These are phyloP conservation scores for Stichodactyla helianthus DNA, from an alignment of 64 coral and sea anemone genomes.

Conservation along the genomic window DNA sequence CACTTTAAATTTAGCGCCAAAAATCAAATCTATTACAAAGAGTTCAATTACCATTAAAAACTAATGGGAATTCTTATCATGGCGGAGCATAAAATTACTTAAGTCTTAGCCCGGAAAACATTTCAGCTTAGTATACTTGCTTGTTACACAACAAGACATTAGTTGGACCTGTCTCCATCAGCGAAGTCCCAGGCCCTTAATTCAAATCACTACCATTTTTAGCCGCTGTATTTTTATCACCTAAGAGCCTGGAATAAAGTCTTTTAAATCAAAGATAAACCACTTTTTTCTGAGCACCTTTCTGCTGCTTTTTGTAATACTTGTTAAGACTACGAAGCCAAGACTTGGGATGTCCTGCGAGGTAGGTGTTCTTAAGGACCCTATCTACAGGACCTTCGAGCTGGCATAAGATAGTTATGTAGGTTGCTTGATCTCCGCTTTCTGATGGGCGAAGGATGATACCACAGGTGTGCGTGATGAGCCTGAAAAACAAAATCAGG, in stretches of 20 bases:
- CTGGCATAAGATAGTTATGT: constrained; percentile 16
- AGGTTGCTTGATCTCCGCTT: neutral
- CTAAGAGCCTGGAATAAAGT: neutral
- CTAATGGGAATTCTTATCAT: neutral
- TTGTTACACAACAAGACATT: too few species aligned
- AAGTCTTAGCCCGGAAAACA: neutral
- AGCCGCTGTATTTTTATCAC: neutral
- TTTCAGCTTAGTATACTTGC: neutral
- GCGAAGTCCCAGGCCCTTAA: neutral
- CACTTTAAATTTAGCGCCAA: too few species aligned
- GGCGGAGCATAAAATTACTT: neutral
- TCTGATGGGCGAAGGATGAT: constrained; percentile 16
- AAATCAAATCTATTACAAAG: neutral
- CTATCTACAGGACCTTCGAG: neutral
- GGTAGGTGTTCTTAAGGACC: constrained; percentile 17
- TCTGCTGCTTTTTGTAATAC: constrained; percentile 14
- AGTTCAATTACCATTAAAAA: neutral
- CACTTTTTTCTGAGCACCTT: neutral
- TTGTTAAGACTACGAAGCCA: constrained; percentile 19
- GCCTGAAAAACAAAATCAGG: neutral
- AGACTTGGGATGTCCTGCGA: constrained; percentile 5
- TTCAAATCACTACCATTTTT: neutral
- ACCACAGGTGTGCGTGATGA: constrained; percentile 16
- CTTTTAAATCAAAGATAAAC: constrained; percentile 1
- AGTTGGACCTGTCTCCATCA: neutral